Percentiles rank a stretch among this genome's conserved stretches.
These are phyloP conservation scores for Suncus etruscus DNA, from an alignment of 2,113 vertebrate species.

Conservation along the genomic window DNA sequence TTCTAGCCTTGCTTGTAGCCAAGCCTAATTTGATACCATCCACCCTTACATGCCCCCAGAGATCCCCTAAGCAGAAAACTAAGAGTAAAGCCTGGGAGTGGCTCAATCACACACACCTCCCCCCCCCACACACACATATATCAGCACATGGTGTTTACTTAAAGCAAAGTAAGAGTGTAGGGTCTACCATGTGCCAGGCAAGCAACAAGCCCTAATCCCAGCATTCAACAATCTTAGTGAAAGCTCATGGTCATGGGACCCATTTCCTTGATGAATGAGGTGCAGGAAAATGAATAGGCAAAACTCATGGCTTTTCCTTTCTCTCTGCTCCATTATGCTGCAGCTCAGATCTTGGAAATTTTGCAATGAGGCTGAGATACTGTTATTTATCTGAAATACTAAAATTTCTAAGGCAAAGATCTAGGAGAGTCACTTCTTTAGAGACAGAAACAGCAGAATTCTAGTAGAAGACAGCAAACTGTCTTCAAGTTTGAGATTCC, in stretches of 20 bases:
- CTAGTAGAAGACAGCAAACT: not conserved
- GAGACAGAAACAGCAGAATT: not conserved
- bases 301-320: not conserved
- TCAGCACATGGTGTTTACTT: no score
- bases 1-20: not conserved
- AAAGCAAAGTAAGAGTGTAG: not conserved
- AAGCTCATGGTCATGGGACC: not conserved
- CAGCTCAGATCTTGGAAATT: not conserved
- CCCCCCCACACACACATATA: no score
- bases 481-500: not conserved
- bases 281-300: not conserved
- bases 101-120: no score
- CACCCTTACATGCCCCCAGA: no score
- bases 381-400: not conserved
- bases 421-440: not conserved
- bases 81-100: no score
- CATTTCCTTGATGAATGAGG: not conserved
- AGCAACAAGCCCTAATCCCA: not conserved
- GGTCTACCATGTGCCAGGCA: fast-evolving
- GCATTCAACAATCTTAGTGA: not conserved
- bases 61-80: no score
- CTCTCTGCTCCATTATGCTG: not conserved
- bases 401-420: not conserved
- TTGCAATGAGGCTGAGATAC: not conserved
- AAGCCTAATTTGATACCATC: no score